Evolutionary conservation across 2,113 vertebrate genomes (phyloP).

Genomic region (Noctilio leporinus): DNA sequence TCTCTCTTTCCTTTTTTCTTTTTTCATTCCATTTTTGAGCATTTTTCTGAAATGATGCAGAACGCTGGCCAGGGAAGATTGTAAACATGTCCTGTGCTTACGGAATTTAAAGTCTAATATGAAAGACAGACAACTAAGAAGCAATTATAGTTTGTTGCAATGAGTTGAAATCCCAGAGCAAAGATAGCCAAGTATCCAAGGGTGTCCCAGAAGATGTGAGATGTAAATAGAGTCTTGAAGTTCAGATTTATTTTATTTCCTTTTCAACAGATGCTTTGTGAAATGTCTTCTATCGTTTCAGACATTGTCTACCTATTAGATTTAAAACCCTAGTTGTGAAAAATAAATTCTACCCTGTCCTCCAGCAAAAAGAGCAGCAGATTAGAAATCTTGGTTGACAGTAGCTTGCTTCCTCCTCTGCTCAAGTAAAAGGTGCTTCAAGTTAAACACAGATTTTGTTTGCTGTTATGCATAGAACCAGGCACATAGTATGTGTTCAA

Average conservation of each 20-base stretch:
- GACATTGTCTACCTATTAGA: background rate
- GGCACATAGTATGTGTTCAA: slow-evolving; percentile 16
- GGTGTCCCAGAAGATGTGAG: background rate
- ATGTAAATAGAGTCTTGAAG: background rate
- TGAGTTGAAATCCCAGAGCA: background rate
- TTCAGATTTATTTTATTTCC: background rate
- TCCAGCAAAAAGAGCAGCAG: background rate
- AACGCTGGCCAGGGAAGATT: background rate
- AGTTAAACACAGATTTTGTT: background rate
- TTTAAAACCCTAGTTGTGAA: background rate
- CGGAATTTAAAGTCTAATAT: background rate
- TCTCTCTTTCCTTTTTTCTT: background rate
- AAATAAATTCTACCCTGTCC: background rate
- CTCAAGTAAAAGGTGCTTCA: background rate
- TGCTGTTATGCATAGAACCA: background rate
- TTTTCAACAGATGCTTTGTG: background rate
- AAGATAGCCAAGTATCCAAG: background rate
- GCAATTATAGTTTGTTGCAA: background rate
- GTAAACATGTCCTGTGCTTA: background rate
- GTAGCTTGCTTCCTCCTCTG: background rate
- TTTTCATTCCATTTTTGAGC: background rate
- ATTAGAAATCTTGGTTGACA: background rate
- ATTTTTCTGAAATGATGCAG: background rate
- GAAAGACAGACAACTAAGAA: background rate
- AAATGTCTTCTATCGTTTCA: background rate